These are phyloP conservation scores for Silurus asotus DNA, from an alignment of 2,113 vertebrate genomes.

Conservation along the genomic window DNA sequence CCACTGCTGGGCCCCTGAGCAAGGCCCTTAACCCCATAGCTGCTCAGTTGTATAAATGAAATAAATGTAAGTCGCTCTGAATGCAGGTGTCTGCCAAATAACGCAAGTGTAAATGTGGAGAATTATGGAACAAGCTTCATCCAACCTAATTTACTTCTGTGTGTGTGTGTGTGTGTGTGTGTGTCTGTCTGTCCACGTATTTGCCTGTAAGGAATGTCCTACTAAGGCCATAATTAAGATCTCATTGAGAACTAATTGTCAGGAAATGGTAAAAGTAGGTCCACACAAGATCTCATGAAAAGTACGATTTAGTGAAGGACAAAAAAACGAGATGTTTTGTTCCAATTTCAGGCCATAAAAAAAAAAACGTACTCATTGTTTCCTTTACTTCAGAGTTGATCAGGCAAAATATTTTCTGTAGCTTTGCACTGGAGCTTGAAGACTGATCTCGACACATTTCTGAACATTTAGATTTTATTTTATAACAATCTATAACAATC, in stretches of 20 bases:
- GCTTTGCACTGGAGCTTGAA: neutral
- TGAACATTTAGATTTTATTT: too few relatives aligned
- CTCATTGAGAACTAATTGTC: slow-evolving; percentile 44
- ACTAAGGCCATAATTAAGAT: slow-evolving; percentile 53
- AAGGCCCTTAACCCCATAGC: too few relatives aligned
- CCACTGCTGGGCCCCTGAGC: too few relatives aligned
- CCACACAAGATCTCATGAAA: slow-evolving; percentile 29
- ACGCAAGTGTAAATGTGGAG: too few relatives aligned
- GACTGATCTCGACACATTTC: too few relatives aligned
- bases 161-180: slow-evolving; percentile 15
- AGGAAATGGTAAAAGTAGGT: slow-evolving; percentile 53
- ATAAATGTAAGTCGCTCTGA: too few relatives aligned
- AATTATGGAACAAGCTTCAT: neutral
- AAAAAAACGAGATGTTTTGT: neutral
- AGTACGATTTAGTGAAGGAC: slow-evolving; percentile 29
- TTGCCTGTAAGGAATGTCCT: slow-evolving; percentile 55
- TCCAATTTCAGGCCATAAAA: slow-evolving; percentile 25
- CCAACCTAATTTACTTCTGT: slow-evolving; percentile 3
- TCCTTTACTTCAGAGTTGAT: neutral
- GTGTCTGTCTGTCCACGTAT: slow-evolving; percentile 11
- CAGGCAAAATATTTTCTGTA: neutral
- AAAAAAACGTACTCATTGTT: neutral
- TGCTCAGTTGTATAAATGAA: too few relatives aligned
- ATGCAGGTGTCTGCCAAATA: too few relatives aligned
- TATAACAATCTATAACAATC: too few relatives aligned